A percentile compares a stretch with the other conserved stretches of the same genome.
Conservation (phyloP, 2,888 invertebrate genomes). For the Ernsta delagoae region DNA sequence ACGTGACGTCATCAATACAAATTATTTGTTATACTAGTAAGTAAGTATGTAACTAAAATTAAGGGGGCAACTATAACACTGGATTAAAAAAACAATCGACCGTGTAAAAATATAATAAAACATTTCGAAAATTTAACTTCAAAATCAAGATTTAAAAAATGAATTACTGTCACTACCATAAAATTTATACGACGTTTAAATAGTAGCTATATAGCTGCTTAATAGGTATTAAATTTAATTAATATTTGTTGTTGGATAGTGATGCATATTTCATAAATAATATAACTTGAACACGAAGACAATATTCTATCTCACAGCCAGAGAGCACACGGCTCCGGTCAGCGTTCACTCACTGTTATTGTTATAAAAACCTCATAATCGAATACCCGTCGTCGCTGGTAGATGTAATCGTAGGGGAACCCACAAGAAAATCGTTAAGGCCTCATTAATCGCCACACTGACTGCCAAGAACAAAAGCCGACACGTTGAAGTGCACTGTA, state of each 20-base stretch:
- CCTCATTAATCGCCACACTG: constrained; percentile 26
- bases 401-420: constrained; percentile 17
- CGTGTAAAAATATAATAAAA: no score
- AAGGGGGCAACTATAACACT: no score
- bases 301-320: not conserved
- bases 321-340: not conserved
- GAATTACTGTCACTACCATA: no score
- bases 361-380: constrained; percentile 7
- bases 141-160: no score
- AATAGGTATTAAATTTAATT: no score
- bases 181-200: no score
- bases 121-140: no score
- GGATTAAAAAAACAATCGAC: no score
- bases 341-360: not conserved
- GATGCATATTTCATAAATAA: no score
- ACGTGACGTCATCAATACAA: not conserved
- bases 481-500: constrained; percentile 31
- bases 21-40: not conserved
- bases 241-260: no score
- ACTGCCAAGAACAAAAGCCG: constrained; percentile 16
- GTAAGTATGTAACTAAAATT: no score
- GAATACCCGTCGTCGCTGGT: constrained; percentile 9
- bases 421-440: constrained; percentile 26
- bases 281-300: not conserved
- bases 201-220: no score